Evolutionary conservation across 2,113 vertebrate genomes (phyloP), one percentile per base, ranked within the genome.

Genomic region (Cebidichthys violaceus): DNA sequence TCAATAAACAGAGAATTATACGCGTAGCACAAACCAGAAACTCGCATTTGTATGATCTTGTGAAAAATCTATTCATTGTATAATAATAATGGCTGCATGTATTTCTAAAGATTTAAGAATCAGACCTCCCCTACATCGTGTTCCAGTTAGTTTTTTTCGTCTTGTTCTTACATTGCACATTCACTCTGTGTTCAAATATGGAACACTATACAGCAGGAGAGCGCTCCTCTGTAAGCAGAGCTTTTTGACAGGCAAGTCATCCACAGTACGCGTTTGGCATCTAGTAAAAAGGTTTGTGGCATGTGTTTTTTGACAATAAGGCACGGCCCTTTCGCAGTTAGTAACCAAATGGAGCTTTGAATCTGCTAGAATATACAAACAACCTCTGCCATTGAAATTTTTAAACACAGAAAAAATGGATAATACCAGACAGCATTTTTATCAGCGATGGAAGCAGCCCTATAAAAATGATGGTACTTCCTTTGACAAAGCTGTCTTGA

Each of bases 401-500:
- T 5, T 61, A 24, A 45, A 76, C 9, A 41, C 29, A 61, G 39
- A 67, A 45, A 76, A 69, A 68, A 77, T 39, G 13, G 57, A 59
- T 87, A 82, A 39, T 52, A 81, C 55, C 41, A 77, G 43, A 75
- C 33, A 4, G 57, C 57, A 61, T 72, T 86, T 71, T 71, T 77
- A 88, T 80, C 86, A 84, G 84, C 81, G 77, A 84, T 76, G 60
- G 74, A 76, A 82, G 80, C 55, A 60, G 64, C 72, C 70, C 66
- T 27, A 70, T 31, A 61, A 88, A 33, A 88, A 69, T 60, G 71
- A 82, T 64, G 72, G 70, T n/a, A 64, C 74, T 88, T 85, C 72
- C 68, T 90, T 83, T 93, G 88, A 90, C 87, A 92, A 93, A 89
- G 77, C 84, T 85, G 79, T 85, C 88, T 89, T 85, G 55, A 89